These are phyloP conservation scores for Bergia puertoricense DNA, from an alignment of 92 coral and sea anemone species.

Conservation along the genomic window DNA sequence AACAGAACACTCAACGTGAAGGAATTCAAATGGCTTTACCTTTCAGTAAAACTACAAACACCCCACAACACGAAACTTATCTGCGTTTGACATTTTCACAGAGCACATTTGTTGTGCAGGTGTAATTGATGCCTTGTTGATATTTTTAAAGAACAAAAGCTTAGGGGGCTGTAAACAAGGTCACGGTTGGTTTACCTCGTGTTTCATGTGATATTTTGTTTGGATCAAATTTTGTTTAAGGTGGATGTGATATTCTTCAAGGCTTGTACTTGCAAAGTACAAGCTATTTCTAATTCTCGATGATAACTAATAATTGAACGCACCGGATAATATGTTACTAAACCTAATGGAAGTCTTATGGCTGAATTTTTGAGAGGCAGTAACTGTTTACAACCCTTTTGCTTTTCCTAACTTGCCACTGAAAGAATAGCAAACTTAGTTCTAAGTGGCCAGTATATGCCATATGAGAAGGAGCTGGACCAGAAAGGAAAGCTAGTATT, in stretches of 20 bases:
- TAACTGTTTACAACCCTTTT: not conserved
- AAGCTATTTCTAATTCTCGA: not conserved
- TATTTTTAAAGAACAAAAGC: not conserved
- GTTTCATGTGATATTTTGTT: too few relatives aligned
- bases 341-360: not conserved
- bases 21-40: too few relatives aligned
- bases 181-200: not conserved
- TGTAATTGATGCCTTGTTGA: not conserved
- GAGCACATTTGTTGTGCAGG: not conserved
- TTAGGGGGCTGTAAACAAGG: not conserved
- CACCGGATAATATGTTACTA: not conserved
- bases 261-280: not conserved
- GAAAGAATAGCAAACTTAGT: not conserved
- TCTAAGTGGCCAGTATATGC: too few relatives aligned
- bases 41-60: too few relatives aligned
- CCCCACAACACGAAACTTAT: not conserved
- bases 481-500: not conserved
- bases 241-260: not conserved
- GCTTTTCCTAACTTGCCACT: not conserved
- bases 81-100: not conserved
- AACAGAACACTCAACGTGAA: not conserved
- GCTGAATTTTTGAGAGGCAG: not conserved
- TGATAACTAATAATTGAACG: not conserved
- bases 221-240: not conserved
- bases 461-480: not conserved